Evolutionary conservation across 37 sponge, comb jelly and placozoan genomes (phyloP), one percentile per base, ranked within the genome.

Genomic region (Halisarca cf. caerulea): DNA sequence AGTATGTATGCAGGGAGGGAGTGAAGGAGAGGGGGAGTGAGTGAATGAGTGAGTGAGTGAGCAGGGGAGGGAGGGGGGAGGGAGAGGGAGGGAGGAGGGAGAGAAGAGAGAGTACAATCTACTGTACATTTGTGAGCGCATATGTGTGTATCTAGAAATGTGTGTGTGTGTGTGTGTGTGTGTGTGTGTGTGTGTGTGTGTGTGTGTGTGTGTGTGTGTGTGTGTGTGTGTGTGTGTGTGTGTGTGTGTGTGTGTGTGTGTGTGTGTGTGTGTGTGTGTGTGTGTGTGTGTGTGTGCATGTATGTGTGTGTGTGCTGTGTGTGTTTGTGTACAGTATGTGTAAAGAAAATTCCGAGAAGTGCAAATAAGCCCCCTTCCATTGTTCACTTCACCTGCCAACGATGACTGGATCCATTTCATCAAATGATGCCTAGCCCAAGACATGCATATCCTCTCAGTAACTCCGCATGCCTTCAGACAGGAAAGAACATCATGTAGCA

Each of bases 151-250:
- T 72, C 23, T 35, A 11, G 34, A 39, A 28, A 4, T 27, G 27
- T 18, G 24, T 45, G 23, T 27, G 23, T 38, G 44, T 21, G 11
- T 78, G 23, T 78, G 44, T 45, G 44, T 78, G 79, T 78, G 51
- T 78, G 44, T 78, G 44, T 78, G 79, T 78, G 53, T 45, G 79
- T 78, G 79, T 78, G 45, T 78, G 51, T 40, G 79, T 40, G 79
- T 40, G 51, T 78, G 79, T 40, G 51, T 78, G 79, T 39, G 79
- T 78, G 79, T 39, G 51, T 78, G 79, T 4, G 51, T 78, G 79
- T 39, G 79, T 78, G 79, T 39, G 51, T 78, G 79, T 78, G 79
- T 78, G 79, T 78, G 79, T 40, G 33, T 80, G 59, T 51, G 81
- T 8, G 34, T 54, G 59, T 40, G 30, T 21, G 59, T 28, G 8